phyloP scores from a whole-genome alignment of 2,113 vertebrate species.

The Corythoichthys intestinalis region DNA sequence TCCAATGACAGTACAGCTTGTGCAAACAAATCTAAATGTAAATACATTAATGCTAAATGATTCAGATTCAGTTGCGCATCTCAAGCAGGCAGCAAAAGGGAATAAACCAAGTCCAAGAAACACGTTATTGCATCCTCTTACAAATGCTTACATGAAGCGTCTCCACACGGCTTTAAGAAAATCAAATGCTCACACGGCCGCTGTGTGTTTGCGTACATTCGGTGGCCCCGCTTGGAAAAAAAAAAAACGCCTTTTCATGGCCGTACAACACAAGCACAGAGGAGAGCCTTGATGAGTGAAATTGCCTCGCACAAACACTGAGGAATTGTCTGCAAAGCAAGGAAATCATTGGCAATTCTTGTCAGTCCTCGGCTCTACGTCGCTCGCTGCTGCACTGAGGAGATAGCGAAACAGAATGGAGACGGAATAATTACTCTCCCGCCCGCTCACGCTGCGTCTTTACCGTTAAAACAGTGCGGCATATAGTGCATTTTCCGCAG shows the following conservation, averaged over 20 bases:
- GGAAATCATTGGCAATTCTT: slow-evolving; percentile 74
- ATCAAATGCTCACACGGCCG: slow-evolving; percentile 48
- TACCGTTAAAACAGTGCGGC: slow-evolving; percentile 14
- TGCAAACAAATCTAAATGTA: slow-evolving; percentile 33
- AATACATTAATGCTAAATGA: not conserved
- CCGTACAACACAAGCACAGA: slow-evolving; percentile 65
- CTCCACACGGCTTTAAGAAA: slow-evolving; percentile 35
- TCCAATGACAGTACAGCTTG: slow-evolving; percentile 22
- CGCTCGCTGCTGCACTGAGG: slow-evolving; percentile 65
- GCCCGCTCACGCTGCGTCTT: slow-evolving; percentile 29
- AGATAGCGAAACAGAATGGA: slow-evolving; percentile 71
- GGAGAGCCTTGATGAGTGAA: slow-evolving; percentile 70
- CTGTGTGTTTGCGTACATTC: slow-evolving; percentile 48
- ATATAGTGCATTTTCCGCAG: slow-evolving; percentile 19
- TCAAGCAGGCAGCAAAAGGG: not conserved
- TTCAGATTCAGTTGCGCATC: not conserved
- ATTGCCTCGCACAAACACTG: slow-evolving; percentile 69
- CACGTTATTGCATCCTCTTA: slow-evolving; percentile 20
- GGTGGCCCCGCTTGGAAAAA: slow-evolving; percentile 39
- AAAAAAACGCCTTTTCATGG: slow-evolving; percentile 65
- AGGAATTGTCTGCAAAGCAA: slow-evolving; percentile 66
- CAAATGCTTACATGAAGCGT: slow-evolving; percentile 30
- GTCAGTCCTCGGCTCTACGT: slow-evolving; percentile 67
- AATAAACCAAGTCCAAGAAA: not conserved
- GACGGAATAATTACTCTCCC: slow-evolving; percentile 68